Percentiles rank a stretch among this genome's conserved stretches.
Conservation (phyloP, 2,888 invertebrate genomes). For the Pardosa pseudoannulata region DNA sequence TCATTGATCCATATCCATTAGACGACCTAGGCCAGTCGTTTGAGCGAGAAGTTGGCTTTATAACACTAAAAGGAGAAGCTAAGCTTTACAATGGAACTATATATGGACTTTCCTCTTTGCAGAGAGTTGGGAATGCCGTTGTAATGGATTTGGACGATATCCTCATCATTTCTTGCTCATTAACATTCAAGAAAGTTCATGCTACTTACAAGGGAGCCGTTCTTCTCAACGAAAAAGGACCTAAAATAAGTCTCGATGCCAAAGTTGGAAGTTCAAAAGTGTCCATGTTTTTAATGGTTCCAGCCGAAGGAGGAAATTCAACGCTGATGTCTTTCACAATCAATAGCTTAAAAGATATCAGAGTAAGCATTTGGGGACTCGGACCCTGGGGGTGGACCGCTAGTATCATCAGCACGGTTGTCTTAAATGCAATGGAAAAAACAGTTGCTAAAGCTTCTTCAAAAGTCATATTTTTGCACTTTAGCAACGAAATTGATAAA, state of each 20-base stretch:
- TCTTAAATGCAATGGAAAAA: slow-evolving; percentile 59
- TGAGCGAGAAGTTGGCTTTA: slow-evolving; percentile 46
- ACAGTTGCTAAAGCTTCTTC: slow-evolving; percentile 61
- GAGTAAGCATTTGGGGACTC: slow-evolving; percentile 48
- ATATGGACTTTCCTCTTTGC: slow-evolving; percentile 47
- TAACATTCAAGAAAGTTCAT: slow-evolving; percentile 52
- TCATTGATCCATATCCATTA: slow-evolving; percentile 58
- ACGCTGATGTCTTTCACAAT: slow-evolving; percentile 52
- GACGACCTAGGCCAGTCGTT: slow-evolving; percentile 41
- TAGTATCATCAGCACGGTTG: slow-evolving; percentile 53
- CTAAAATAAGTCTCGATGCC: slow-evolving; percentile 38
- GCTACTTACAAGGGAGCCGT: slow-evolving; percentile 52
- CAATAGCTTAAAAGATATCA: slow-evolving; percentile 41
- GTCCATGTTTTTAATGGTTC: slow-evolving; percentile 50
- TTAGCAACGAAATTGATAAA: slow-evolving; percentile 57
- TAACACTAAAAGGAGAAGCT: slow-evolving; percentile 58
- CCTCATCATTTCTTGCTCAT: slow-evolving; percentile 31
- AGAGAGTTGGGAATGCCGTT: slow-evolving; percentile 42
- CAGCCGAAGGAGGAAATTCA: slow-evolving; percentile 55
- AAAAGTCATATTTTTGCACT: slow-evolving; percentile 32
- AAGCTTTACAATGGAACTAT: slow-evolving; percentile 56
- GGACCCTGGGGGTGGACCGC: slow-evolving; percentile 65
- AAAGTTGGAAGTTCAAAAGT: slow-evolving; percentile 57
- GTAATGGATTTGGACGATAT: slow-evolving; percentile 56
- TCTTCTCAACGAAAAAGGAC: slow-evolving; percentile 47